Base-by-base conservation (phyloP, 2,113 vertebrate species). In the Ailuropoda melanoleuca region DNA sequence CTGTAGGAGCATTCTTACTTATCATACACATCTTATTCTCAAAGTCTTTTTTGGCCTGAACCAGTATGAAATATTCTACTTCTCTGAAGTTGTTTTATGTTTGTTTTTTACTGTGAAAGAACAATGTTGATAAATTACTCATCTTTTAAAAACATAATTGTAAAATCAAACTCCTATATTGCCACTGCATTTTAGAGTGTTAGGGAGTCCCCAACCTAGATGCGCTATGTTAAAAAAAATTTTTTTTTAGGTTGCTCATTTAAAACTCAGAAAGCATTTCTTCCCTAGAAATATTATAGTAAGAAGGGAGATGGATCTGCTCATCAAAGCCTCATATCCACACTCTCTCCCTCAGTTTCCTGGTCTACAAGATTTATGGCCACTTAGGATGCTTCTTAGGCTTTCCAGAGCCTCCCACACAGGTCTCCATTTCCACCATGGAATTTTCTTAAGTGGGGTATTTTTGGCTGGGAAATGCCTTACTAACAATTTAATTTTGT, bases 71-170 rank as follows among this genome's bases (percentile, higher is more conserved):
- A 88, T 62, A 88, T 0, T 83, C 3, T 50, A 88, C 68, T 93
- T 55, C 62, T 87, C 24, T 64, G 11, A 58, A 82, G 58, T 1
- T 80, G 29, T 12, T 46, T 31, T 43, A 5, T 43, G 43, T 43
- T 46, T 78, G 46, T 50, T 29, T 50, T 53, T 81, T 21, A 66
- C 37, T 58, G 19, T 46, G 75, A 77, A 93, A 90, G 39, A 86
- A 83, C 43, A 78, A 72, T 34, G 77, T 60, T 72, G 8, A 77
- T 80, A 94, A 94, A 72, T 83, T 89, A 84, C 23, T 93, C 34
- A 93, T 43, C 89, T 97, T 94, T 85, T 48, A 60, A 97, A 91
- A 95, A 26, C n/a, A 78, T 19, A 78, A 93, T 62, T 37, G 88
- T 46, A 95, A 96, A 80, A 60, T 62, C 50, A 96, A 64, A 90